These are phyloP conservation scores for Drosophila persimilis DNA, from an alignment of 1,140 invertebrate genomes.

Conservation along the genomic window DNA sequence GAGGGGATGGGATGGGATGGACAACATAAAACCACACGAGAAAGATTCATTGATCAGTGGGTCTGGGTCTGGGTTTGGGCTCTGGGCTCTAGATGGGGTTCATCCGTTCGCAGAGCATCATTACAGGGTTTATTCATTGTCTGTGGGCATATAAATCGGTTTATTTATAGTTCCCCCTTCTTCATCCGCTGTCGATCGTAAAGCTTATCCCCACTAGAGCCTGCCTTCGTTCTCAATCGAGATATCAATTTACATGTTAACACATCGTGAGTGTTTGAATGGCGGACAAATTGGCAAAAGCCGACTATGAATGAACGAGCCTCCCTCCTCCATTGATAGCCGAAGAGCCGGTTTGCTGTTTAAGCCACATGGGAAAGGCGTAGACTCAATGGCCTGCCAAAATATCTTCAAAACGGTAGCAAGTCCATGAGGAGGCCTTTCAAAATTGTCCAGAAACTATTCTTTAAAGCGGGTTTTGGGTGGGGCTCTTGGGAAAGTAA, in stretches of 20 bases:
- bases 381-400: conserved; percentile 6
- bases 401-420: conserved; percentile 21
- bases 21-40: conserved; percentile 57
- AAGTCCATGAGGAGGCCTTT: conserved; percentile 5
- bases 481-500: not conserved
- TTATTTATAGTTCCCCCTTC: conserved; percentile 25
- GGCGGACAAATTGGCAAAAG: conserved; percentile 62
- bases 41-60: conserved; percentile 59
- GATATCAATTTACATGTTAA: conserved; percentile 77
- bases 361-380: conserved; percentile 21
- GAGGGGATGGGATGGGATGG: conserved; percentile 7
- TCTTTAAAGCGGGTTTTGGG: not conserved
- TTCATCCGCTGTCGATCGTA: conserved; percentile 31
- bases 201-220: conserved; percentile 17
- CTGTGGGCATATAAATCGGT: conserved; percentile 34
- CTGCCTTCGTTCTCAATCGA: conserved; percentile 30
- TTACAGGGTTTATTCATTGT: conserved; percentile 49
- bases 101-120: conserved; percentile 51
- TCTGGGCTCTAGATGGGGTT: conserved; percentile 1
- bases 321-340: conserved; percentile 14
- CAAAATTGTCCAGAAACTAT: not conserved
- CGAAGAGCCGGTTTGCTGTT: conserved; percentile 8
- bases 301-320: conserved; percentile 34
- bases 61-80: not conserved
- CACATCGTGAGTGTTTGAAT: conserved; percentile 50